Conservation (phyloP, 1,140 invertebrate species). For the Aphelinus atriplicis region DNA sequence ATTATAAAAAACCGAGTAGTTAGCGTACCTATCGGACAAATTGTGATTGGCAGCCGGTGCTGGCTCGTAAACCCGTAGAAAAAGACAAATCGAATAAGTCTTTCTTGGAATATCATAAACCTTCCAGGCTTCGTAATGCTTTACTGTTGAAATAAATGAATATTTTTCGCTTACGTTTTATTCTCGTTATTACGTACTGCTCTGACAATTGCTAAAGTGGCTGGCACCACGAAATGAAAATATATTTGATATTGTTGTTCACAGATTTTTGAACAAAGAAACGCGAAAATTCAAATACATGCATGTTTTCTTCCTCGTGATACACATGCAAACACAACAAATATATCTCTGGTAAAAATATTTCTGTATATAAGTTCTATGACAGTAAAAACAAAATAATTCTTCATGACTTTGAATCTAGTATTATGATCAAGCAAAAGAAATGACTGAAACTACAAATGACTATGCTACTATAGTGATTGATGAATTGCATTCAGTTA, state of each 20-base stretch:
- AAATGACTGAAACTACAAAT: slow-evolving; percentile 28
- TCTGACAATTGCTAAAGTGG: slow-evolving; percentile 33
- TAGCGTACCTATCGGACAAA: slow-evolving; percentile 43
- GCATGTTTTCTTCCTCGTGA: slow-evolving; percentile 28
- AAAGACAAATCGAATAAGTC: slow-evolving; percentile 30
- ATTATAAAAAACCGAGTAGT: slow-evolving; percentile 38
- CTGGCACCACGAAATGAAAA: slow-evolving; percentile 40
- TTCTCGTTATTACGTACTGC: slow-evolving; percentile 34
- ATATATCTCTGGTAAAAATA: slow-evolving; percentile 34
- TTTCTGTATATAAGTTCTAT: slow-evolving; percentile 15
- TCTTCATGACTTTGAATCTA: slow-evolving; percentile 24
- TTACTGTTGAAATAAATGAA: slow-evolving; percentile 32
- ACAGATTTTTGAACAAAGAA: slow-evolving; percentile 18
- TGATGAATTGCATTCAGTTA: slow-evolving; percentile 13
- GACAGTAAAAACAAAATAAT: slow-evolving; percentile 4
- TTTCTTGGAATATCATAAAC: slow-evolving; percentile 30
- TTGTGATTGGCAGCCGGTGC: slow-evolving; percentile 44
- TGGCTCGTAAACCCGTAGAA: slow-evolving; percentile 33
- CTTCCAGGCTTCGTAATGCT: slow-evolving; percentile 38
- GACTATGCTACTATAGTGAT: slow-evolving; percentile 28
- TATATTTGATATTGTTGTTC: slow-evolving; percentile 28
- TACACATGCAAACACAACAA: slow-evolving; percentile 23
- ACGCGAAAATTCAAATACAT: slow-evolving; percentile 13
- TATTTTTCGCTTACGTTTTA: slow-evolving; percentile 38
- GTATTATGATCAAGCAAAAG: slow-evolving; percentile 23